A percentile compares a stretch with the other conserved stretches of the same genome.
These are phyloP conservation scores for Drosophila austrosaltans DNA, from an alignment of 2,888 invertebrate genomes.

Conservation along the genomic window DNA sequence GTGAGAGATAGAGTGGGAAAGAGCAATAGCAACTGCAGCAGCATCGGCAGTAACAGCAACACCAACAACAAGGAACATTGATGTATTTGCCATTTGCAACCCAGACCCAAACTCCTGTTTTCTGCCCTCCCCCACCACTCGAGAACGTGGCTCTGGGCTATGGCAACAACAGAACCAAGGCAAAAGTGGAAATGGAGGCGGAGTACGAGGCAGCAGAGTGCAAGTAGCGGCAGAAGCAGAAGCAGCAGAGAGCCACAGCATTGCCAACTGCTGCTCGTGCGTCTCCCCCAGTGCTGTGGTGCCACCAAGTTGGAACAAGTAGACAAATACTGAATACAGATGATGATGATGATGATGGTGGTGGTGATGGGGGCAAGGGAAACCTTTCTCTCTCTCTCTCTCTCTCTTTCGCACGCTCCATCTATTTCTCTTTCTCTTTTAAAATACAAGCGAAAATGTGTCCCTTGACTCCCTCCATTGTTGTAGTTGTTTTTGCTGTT, in stretches of 20 bases:
- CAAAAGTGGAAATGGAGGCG: constrained; percentile 19
- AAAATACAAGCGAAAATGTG: constrained; percentile 22
- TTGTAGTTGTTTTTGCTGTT: constrained; percentile 21
- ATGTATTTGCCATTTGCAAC: constrained; percentile 63
- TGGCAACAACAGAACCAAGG: constrained; percentile 41
- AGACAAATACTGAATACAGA: constrained; percentile 25
- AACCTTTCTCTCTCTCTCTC: not conserved
- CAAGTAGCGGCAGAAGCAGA: constrained; percentile 25
- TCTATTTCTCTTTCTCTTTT: constrained; percentile 11
- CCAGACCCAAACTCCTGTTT: constrained; percentile 22
- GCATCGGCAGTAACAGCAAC: constrained; percentile 17
- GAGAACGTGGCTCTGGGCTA: constrained; percentile 54
- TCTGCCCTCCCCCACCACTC: constrained; percentile 20
- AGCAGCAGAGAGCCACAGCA: constrained; percentile 37
- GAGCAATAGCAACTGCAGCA: constrained; percentile 20
- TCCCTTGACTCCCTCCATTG: constrained; percentile 5
- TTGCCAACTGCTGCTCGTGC: constrained; percentile 47
- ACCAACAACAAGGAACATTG: constrained; percentile 55
- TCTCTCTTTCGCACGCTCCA: constrained; percentile 13
- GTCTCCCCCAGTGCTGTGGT: constrained; percentile 50
- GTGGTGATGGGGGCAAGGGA: constrained; percentile 14
- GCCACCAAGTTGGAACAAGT: constrained; percentile 31
- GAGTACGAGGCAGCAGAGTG: constrained; percentile 19
- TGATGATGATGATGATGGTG: constrained; percentile 17
- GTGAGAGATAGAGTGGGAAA: constrained; percentile 28